Base-by-base conservation (phyloP, 2,888 invertebrate genomes). In the Antitype chi region DNA sequence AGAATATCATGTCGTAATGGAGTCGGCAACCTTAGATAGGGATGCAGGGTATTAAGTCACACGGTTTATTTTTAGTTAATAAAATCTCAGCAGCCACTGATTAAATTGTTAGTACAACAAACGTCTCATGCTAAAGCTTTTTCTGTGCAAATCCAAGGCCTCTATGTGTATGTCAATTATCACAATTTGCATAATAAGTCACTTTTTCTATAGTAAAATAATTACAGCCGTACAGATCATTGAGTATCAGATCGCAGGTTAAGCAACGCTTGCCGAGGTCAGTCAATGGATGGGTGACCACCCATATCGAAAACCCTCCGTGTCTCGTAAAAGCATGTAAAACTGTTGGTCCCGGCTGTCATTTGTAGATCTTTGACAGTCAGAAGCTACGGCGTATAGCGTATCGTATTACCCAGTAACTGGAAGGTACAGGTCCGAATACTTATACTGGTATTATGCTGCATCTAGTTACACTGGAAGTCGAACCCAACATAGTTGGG, bases 81-180 rank as follows among this genome's bases (percentile, higher is more conserved):
- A 55, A 64, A 49, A 38, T 49, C 43, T 60, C 11, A 78, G 28
- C 47, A 52, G 32, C 53, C 28, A 49, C 20, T 49, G 53, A 68
- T 52, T 23, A 28, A 28, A 75, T 52, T 63, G 76, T 83, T 83
- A 83, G 80, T 79, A 38, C 62, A 67, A 73, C 75, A 72, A 82
- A 82, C 70, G 17, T 59, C 0, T 70, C 82, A 82, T 82, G 82
- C 82, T 32, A 13, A 82, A 83, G 83, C 82, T 59, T 63, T 70
- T 60, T 55, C 17, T 71, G 62, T 74, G 82, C 62, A 78, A 59
- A 5, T 64, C 38, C n/a, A 53, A 71, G 28, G 55, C 38, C 11
- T 47, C 23, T 38, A 11, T 17, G 57, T 52, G 64, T 57, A 17
- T 5, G 5, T 43, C 43, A 32, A 70, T 20, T 6, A 28, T 57